Percentiles rank a stretch among this genome's conserved stretches.
Evolutionary conservation across 2,113 vertebrate genomes (phyloP).

Genomic region (human): DNA sequence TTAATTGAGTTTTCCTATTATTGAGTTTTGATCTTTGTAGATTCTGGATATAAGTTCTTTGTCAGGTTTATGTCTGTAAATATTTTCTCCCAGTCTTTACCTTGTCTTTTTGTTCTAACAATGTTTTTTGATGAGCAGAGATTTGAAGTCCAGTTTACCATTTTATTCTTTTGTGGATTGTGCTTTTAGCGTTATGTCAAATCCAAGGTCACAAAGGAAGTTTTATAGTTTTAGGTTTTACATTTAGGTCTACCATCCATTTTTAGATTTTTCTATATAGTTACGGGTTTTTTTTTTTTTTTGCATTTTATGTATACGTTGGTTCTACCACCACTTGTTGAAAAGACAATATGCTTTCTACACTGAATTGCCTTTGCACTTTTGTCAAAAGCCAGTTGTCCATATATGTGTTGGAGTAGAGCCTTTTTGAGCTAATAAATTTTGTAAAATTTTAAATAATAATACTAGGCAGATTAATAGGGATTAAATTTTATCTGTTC

Average conservation of each 20-base stretch:
- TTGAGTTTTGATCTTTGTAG: slow-evolving; percentile 1
- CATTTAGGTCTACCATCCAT: background rate
- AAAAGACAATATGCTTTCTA: background rate
- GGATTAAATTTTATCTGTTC: background rate
- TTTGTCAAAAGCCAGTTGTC: background rate
- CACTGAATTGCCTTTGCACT: background rate
- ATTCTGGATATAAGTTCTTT: background rate
- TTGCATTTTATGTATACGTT: background rate
- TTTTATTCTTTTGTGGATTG: background rate
- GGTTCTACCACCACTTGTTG: background rate
- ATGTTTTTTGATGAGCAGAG: background rate
- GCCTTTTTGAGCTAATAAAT: background rate
- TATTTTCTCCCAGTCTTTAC: background rate
- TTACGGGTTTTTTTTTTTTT: background rate
- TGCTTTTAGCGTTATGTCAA: background rate
- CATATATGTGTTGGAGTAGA: background rate
- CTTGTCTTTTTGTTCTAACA: background rate
- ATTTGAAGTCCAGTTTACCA: background rate
- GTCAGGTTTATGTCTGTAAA: background rate
- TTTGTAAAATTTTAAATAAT: background rate
- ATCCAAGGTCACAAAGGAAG: background rate
- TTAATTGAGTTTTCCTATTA: background rate
- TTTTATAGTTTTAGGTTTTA: background rate
- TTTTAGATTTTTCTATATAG: background rate
- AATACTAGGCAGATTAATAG: background rate